Evolutionary conservation across 37 sponge, comb jelly and placozoan genomes (phyloP), one percentile per base, ranked within the genome.

Genomic region (Ianthella basta): DNA sequence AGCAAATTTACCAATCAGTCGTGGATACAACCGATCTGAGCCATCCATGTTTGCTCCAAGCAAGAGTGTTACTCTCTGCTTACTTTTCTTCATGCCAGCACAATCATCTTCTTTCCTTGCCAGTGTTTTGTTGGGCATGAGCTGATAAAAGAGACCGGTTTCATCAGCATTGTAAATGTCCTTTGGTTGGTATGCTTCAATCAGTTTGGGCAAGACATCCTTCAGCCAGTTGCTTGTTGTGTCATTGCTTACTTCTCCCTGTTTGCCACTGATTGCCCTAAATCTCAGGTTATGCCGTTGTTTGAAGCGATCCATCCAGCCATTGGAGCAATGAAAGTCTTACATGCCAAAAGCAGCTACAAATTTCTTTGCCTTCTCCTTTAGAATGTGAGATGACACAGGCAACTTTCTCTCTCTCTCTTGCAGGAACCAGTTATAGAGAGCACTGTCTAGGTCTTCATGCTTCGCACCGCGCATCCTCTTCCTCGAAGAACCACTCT

Each of bases 1-100:
- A 16, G 20, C 66, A 64, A 64, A 29, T 74, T 74, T 74, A 12
- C 77, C 77, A 74, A 74, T 74, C 10, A 74, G 53, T 50, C 24
- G 41, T 41, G 41, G 53, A 30, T 38, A 38, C 77, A 50, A 38
- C 41, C n/a, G 54, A 38, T 74, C 21, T 35, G 77, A n/a, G 6
- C 54, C 77, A 74, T 74, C 66, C 66, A 74, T 14, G 54, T 50
- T 74, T 50, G 41, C 77, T 74, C 53, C 77, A 74, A 41, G 77
- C 41, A 41, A 74, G 54, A 74, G 77, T 30, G 53, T 74, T 8
- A 74, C 53, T 21, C 41, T 10, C 53, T 74, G 77, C 77, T 74
- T 41, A 50, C 53, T 74, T 38, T 74, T 74, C 54, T 74, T 41
- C 6, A n/a, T 74, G 33, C 66, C 66, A 20, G 66, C 23, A 64